These are phyloP conservation scores for Vultur gryphus DNA, from an alignment of 2,797 vertebrate genomes.

Conservation along the genomic window DNA sequence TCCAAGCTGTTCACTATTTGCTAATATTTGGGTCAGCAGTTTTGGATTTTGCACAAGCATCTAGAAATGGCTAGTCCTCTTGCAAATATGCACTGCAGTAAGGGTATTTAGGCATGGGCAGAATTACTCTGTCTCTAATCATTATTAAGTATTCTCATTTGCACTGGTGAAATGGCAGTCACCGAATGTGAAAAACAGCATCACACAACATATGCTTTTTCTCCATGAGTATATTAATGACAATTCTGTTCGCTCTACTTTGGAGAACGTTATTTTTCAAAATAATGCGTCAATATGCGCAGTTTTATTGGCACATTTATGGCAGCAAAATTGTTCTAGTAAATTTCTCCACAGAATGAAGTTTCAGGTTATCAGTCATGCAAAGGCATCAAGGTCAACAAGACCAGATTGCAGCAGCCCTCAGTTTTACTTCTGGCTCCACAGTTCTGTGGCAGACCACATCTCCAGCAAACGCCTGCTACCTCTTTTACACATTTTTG, in stretches of 20 bases:
- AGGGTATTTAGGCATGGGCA: neutral
- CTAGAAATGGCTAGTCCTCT: neutral
- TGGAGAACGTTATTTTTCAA: neutral
- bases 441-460: neutral
- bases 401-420: neutral
- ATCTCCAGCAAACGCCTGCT: neutral
- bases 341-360: neutral
- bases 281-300: neutral
- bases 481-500: neutral
- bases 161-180: neutral
- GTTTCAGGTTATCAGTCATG: neutral
- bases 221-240: neutral
- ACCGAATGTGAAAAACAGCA: neutral
- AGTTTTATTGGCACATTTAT: neutral
- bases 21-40: neutral
- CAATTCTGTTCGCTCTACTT: neutral
- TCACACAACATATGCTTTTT: neutral
- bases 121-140: neutral
- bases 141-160: neutral
- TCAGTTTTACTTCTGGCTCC: neutral
- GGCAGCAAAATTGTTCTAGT: neutral
- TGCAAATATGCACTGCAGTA: neutral
- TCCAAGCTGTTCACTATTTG: neutral
- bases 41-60: neutral
- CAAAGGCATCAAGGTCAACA: neutral